phyloP scores from a whole-genome alignment of 2,888 invertebrate genomes.

The Brachyptera putata region DNA sequence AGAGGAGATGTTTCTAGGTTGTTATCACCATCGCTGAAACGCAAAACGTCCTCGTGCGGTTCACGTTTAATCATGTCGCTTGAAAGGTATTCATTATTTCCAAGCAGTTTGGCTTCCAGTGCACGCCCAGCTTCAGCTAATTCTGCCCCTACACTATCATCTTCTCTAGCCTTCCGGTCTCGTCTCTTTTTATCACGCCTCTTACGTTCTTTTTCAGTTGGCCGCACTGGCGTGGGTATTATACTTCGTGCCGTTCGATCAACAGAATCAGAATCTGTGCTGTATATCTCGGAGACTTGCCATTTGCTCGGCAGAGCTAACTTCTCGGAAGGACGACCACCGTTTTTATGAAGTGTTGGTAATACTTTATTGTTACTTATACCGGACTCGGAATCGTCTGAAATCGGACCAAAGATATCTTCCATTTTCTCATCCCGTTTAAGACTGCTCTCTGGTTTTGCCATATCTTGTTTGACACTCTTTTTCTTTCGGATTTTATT shows the following conservation, averaged over 20 bases:
- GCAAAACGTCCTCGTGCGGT: slow-evolving; percentile 51
- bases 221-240: slow-evolving; percentile 6
- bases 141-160: slow-evolving; percentile 46
- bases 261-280: slow-evolving; percentile 50
- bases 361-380: slow-evolving; percentile 28
- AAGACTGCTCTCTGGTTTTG: slow-evolving; percentile 35
- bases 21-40: slow-evolving; percentile 58
- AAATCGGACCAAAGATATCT: slow-evolving; percentile 81
- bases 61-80: slow-evolving; percentile 41
- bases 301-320: slow-evolving; percentile 40
- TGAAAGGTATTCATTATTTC: slow-evolving; percentile 45
- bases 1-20: slow-evolving; percentile 48
- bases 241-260: neutral
- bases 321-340: slow-evolving; percentile 33
- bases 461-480: slow-evolving; percentile 30
- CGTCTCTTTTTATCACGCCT: slow-evolving; percentile 49
- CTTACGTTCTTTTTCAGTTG: slow-evolving; percentile 58
- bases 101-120: slow-evolving; percentile 74
- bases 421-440: slow-evolving; percentile 80
- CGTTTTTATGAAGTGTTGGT: slow-evolving; percentile 15
- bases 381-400: slow-evolving; percentile 58
- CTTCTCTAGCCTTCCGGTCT: slow-evolving; percentile 38
- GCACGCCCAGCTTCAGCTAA: slow-evolving; percentile 77
- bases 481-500: slow-evolving; percentile 44
- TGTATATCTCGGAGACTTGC: slow-evolving; percentile 45